Evolutionary conservation across 1,140 invertebrate genomes (phyloP).

Genomic region (Drosophila malerkotliana): DNA sequence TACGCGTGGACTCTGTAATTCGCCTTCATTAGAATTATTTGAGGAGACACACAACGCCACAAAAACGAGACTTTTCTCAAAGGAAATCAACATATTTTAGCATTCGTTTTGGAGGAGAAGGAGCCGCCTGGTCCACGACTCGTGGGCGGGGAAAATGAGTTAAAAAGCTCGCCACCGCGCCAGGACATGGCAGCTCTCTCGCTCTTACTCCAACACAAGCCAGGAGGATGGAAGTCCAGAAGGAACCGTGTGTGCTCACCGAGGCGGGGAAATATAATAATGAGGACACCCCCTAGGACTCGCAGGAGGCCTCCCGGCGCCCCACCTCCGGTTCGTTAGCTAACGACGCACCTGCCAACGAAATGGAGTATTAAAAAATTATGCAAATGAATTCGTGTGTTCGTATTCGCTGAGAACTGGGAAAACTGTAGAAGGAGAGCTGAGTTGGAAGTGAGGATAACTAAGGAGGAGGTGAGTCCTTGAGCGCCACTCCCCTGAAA

Average conservation of each 20-base stretch:
- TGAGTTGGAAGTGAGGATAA: neutral
- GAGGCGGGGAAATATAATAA: conserved; percentile 77
- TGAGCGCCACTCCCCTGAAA: conserved; percentile 58
- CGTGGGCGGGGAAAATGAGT: conserved; percentile 38
- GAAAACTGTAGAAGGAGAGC: neutral
- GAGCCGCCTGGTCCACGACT: neutral
- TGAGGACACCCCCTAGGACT: conserved; percentile 67
- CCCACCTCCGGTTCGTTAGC: conserved; percentile 62
- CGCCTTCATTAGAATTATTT: conserved; percentile 35
- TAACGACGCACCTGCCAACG: conserved; percentile 65
- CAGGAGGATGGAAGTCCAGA: conserved; percentile 41
- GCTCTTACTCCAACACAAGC: conserved; percentile 21
- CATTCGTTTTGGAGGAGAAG: conserved; percentile 65
- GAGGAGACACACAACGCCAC: neutral
- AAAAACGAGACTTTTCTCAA: conserved; percentile 31
- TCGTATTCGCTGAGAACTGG: conserved; percentile 50
- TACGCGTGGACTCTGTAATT: neutral
- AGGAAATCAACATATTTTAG: conserved; percentile 76
- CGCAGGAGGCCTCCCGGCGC: conserved; percentile 4
- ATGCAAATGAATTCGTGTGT: conserved; percentile 78
- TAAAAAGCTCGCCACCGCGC: conserved; percentile 38
- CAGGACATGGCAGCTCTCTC: neutral
- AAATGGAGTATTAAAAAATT: conserved; percentile 82
- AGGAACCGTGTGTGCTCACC: conserved; percentile 43
- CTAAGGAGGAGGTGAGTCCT: conserved; percentile 19